Conservation (phyloP, 2,888 invertebrate species). For the Flexamia atlantica region DNA sequence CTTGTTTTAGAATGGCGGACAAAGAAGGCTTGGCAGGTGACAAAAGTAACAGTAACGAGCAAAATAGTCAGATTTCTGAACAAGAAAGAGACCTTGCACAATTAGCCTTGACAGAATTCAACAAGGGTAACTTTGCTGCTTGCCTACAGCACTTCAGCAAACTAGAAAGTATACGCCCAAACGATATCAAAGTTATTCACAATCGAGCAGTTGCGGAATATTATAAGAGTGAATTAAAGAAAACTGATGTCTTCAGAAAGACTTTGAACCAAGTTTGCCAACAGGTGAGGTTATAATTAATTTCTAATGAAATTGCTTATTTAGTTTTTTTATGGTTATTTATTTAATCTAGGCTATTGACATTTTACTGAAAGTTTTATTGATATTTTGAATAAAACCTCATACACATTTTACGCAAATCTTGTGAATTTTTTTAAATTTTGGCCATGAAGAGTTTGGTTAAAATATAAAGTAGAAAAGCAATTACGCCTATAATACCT, state of each 20-base stretch:
- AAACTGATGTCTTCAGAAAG: conserved; percentile 85
- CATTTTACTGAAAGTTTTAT: too few species aligned
- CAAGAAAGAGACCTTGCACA: conserved; percentile 80
- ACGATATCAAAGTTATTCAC: conserved; percentile 86
- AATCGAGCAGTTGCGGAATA: conserved; percentile 92
- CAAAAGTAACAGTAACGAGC: conserved; percentile 48
- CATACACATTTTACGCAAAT: too few species aligned
- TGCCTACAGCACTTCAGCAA: conserved; percentile 79
- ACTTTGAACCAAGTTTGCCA: conserved; percentile 81
- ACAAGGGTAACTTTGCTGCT: conserved; percentile 74
- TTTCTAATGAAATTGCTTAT: too few species aligned
- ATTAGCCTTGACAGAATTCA: conserved; percentile 80
- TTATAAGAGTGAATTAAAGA: conserved; percentile 84
- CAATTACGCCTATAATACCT: too few species aligned
- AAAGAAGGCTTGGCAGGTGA: conserved; percentile 43
- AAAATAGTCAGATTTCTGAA: conserved; percentile 72
- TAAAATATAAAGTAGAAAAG: too few species aligned
- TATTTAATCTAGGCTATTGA: too few species aligned
- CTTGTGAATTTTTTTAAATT: too few species aligned
- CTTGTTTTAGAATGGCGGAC: conserved; percentile 56
- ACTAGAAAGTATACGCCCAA: conserved; percentile 80
- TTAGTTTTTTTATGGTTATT: too few species aligned
- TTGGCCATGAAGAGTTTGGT: too few species aligned
- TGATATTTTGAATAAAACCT: too few species aligned
- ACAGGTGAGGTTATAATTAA: conserved; percentile 73